Conservation (phyloP, 2,888 invertebrate genomes). For the Drosophila vallismaia region DNA sequence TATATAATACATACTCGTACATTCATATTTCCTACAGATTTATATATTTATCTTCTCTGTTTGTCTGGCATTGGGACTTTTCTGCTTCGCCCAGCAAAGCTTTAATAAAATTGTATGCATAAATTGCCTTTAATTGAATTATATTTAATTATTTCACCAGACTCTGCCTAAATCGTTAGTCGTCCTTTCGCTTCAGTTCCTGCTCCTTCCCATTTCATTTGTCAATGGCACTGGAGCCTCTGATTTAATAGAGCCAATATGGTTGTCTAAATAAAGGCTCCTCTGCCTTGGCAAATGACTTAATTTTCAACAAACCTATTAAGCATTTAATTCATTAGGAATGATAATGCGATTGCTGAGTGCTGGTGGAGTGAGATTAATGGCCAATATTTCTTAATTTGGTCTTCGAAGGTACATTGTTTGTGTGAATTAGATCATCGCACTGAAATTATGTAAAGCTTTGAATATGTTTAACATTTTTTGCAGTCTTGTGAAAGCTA, state of each 20-base stretch:
- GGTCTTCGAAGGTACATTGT: background rate
- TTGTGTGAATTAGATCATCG: background rate
- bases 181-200: slow-evolving; percentile 3
- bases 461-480: background rate
- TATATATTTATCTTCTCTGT: slow-evolving; percentile 4
- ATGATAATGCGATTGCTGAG: background rate
- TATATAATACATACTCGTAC: background rate
- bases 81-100: slow-evolving; percentile 5
- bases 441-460: background rate
- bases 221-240: background rate
- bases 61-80: slow-evolving; percentile 14
- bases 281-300: slow-evolving; percentile 1
- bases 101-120: slow-evolving; percentile 47
- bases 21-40: background rate
- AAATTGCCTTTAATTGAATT: slow-evolving; percentile 54
- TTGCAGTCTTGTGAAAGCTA: background rate
- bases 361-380: background rate
- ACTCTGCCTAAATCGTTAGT: slow-evolving; percentile 1
- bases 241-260: slow-evolving; percentile 25
- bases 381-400: background rate
- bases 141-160: slow-evolving; percentile 29
- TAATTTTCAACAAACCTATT: slow-evolving; percentile 10
- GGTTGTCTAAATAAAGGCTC: slow-evolving; percentile 1
- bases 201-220: background rate
- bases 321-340: slow-evolving; percentile 2